Evolutionary conservation across 1,140 invertebrate species (phyloP), one percentile per base, ranked within the genome.

Genomic region (Drosophila sturtevanti): DNA sequence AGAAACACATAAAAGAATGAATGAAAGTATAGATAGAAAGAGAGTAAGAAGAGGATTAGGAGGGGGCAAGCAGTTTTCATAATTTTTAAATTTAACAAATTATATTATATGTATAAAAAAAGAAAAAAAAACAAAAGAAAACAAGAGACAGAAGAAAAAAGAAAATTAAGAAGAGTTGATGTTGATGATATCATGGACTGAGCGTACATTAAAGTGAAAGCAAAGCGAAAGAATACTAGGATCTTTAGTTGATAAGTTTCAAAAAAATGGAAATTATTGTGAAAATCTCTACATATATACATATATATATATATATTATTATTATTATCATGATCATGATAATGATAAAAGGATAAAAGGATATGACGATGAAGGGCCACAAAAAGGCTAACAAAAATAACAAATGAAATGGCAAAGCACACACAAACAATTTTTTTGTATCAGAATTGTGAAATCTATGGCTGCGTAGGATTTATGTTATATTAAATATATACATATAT

Each of bases 121-220:
- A 44, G 34, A 10, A 7, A n/a, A 18, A 52, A 52, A 2, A 59
- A 64, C 21, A 24, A 38, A 63, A 55, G 66, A 66, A 59, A 70
- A 63, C 18, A 16, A 48, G 41, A 48, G 41, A 48, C 16, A 63
- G 9, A 16, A 48, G 41, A 48, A 16, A 48, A 7, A 48, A 21
- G 2, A 44, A 44, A 48, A 18, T 4, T 2, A 44, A 44, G 16
- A 14, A 14, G 16, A 9, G 41, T 48, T 48, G 41, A 48, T 48
- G 68, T 35, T 72, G 51, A 78, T 75, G 82, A 86, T 86, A 86
- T 86, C 84, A 86, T 79, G 85, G 82, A 87, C 84, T 87, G 82
- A 87, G 84, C 82, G 68, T 82, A 86, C 37, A 74, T 77, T 86
- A 87, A 72, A 34, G 75, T 58, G 76, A 62, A 59, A 87, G 54